These are phyloP conservation scores for Drosophila mayri DNA, from an alignment of 1,140 invertebrate species.

Conservation along the genomic window DNA sequence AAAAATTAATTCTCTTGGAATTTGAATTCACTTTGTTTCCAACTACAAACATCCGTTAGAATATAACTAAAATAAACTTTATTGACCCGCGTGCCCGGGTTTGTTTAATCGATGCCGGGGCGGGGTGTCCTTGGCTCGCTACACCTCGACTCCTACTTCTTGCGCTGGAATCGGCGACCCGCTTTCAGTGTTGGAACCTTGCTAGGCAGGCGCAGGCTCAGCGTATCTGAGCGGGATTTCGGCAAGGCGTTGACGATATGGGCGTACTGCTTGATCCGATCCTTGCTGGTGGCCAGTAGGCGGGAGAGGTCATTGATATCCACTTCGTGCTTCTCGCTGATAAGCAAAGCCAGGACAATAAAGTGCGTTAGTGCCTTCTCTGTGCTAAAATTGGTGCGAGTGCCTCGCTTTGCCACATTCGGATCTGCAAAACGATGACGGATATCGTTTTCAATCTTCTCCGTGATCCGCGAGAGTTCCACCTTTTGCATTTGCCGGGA, in stretches of 20 bases:
- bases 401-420: conserved; percentile 55
- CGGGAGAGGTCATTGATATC: conserved; percentile 59
- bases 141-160: conserved; percentile 43
- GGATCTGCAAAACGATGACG: conserved; percentile 71
- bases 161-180: conserved; percentile 56
- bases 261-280: conserved; percentile 69
- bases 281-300: conserved; percentile 64
- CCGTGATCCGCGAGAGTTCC: conserved; percentile 72
- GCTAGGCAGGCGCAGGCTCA: conserved; percentile 69
- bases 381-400: conserved; percentile 62
- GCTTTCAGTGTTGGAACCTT: conserved; percentile 53
- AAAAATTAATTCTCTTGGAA: no score
- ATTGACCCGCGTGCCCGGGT: conserved; percentile 14
- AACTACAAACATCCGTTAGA: background rate
- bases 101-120: conserved; percentile 67
- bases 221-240: conserved; percentile 58
- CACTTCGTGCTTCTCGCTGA: conserved; percentile 67
- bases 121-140: conserved; percentile 34
- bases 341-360: conserved; percentile 74
- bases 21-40: no score
- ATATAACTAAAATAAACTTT: conserved; percentile 33
- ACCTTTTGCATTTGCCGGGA: conserved; percentile 60
- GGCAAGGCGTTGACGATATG: conserved; percentile 73
- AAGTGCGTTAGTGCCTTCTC: conserved; percentile 81
- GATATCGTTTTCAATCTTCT: conserved; percentile 82